Percentiles rank a stretch among this genome's conserved stretches.
These are phyloP conservation scores for Lepus oiostolus DNA, from an alignment of 2,797 vertebrate species.

Conservation along the genomic window DNA sequence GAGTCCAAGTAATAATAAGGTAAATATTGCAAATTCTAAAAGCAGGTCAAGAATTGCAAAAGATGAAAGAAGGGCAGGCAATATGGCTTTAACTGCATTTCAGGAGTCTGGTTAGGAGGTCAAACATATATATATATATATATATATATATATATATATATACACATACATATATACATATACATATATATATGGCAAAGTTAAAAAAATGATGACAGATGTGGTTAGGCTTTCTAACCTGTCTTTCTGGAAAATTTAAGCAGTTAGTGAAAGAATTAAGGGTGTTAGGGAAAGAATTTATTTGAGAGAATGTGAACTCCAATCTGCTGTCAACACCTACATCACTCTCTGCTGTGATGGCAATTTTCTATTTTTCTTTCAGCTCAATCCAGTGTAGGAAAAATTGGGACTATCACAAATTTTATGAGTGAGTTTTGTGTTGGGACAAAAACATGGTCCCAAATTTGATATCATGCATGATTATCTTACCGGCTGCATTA, in stretches of 20 bases:
- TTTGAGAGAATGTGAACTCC: not conserved
- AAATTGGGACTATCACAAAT: slow-evolving; percentile 37
- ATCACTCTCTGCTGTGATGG: not conserved
- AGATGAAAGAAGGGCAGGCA: not conserved
- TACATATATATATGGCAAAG: no score
- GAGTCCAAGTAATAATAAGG: not conserved
- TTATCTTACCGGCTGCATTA: not conserved
- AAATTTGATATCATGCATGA: not conserved
- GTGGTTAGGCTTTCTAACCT: not conserved
- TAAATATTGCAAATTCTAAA: no score
- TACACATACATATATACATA: no score
- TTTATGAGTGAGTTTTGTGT: not conserved
- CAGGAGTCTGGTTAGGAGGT: not conserved
- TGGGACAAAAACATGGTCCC: slow-evolving; percentile 36
- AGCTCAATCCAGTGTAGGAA: not conserved
- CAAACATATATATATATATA: not conserved
- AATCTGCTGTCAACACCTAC: not conserved
- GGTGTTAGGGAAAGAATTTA: not conserved
- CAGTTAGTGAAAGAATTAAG: not conserved
- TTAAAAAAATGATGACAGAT: not conserved
- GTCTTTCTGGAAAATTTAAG: not conserved
- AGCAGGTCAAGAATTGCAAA: not conserved
- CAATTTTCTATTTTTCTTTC: slow-evolving; percentile 49
- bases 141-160: no score
- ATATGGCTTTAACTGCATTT: not conserved